Base-by-base conservation (phyloP, 2,797 vertebrate species). In the Gallinago solitaria region DNA sequence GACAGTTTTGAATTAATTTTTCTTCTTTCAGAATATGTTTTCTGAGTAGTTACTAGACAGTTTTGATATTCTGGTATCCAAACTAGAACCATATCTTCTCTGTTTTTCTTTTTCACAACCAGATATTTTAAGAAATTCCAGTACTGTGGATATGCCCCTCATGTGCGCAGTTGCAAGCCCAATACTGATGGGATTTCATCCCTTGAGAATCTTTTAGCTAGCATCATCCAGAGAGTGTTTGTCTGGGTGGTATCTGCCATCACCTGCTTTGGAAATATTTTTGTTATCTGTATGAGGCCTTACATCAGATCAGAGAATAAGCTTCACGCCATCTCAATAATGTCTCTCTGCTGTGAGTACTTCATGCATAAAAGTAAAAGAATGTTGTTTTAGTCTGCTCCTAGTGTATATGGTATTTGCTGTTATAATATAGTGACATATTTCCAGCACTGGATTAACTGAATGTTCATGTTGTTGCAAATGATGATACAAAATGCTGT, bases 41-140 rank as follows among this genome's bases (percentile, higher is more conserved):
- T 73, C 54, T 74, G 57, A 47, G 21, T 35, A 68, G 20, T 48
- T 79, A 35, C 27, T 53, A 37, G 27, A n/a, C 19, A 33, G 51
- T 47, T 74, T 50, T 63, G 7, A 18, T 84, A 27, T 50, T 75
- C 23, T 86, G n/a, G 28, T 24, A 82, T 76, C 12, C 2, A 75
- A 24, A 50, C 21, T 56, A 65, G 35, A 93, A 69, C 21, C 12
- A 45, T 37, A 19, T 75, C 32, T 70, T 68, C 17, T 4, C 73
- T 67, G 30, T 63, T 80, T 90, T 83, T 91, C n/a, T 20, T 86
- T 93, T 64, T 80, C 70, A 41, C 50, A 57, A 41, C 35, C 93
- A 99, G 99, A 96, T 99, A 99, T 96, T 99, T 99, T 96, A 99
- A 99, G 98, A 99, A 99, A 95, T 99, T 99, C 98, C 99, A 99